Base-by-base conservation (phyloP, 2,797 vertebrate genomes). In the Ctenochaetus hawaiiensis region DNA sequence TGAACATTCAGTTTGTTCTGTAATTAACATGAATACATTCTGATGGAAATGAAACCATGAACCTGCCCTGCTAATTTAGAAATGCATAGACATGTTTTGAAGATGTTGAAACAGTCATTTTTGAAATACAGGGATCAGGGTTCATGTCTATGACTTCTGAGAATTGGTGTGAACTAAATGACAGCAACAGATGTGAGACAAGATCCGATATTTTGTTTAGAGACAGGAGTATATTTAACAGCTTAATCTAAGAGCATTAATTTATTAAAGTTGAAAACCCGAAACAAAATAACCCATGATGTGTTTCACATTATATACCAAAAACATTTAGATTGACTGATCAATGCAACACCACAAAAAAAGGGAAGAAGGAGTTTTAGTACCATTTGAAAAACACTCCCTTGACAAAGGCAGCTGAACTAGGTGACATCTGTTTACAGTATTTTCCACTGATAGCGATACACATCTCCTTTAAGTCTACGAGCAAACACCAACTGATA, bases 21-120 rank as follows among this genome's bases (percentile, higher is more conserved):
- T 68, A 43, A 63, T 78, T 59, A 56, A 82, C 64, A 71, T 48
- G 23, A 80, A 81, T 89, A 93, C 90, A 93, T 91, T 92, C 90
- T 54, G 81, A 90, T 71, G 60, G 43, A 68, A 81, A 80, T 77
- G 54, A 84, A 81, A 48, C 47, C 20, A 5, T 62, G 45, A 84
- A 89, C 44, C 51, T 76, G 71, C 13, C 39, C 72, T 61, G 80
- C 45, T 12, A 63, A 67, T 67, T 85, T 6, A 30, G 67, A 78
- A 84, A 90, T 93, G 91, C 89, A 91, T 90, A 90, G 84, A 90
- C 41, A 16, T 77, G 66, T 77, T 85, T 67, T 61, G 43, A 58
- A 67, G 71, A 77, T 72, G 37, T 72, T 69, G 11, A 59, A 78
- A 75, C 44, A 52, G 66, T 81, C 72, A 20, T 6, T 49, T 74